A percentile compares a stretch with the other conserved stretches of the same genome.
Evolutionary conservation across 1,140 invertebrate genomes (phyloP).

Genomic region (Hyposmocoma kahamanoa): DNA sequence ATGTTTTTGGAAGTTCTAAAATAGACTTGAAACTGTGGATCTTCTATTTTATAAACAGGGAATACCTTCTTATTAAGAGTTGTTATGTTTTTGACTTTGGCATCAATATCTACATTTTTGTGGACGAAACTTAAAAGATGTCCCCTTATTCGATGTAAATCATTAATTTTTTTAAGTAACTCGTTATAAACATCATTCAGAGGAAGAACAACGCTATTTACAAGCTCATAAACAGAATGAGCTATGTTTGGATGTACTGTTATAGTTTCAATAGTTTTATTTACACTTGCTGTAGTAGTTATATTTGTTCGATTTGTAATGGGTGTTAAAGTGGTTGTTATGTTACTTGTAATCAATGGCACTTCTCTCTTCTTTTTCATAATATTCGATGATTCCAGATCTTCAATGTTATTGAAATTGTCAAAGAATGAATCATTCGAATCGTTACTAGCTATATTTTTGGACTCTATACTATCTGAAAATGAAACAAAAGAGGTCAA

Average conservation of each 20-base stretch:
- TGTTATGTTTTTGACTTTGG: no score
- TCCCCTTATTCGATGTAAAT: constrained; percentile 21
- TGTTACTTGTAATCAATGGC: not conserved
- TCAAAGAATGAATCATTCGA: no score
- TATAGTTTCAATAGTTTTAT: not conserved
- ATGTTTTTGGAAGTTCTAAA: constrained; percentile 11
- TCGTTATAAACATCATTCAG: constrained; percentile 23
- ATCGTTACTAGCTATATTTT: no score
- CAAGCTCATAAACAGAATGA: not conserved
- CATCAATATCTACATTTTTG: no score
- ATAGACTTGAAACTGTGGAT: not conserved
- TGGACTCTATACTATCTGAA: no score
- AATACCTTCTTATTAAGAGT: constrained; percentile 12
- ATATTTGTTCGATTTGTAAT: no score
- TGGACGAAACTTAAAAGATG: constrained; percentile 19
- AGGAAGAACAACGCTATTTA: constrained; percentile 14
- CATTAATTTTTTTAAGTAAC: constrained; percentile 27
- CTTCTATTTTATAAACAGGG: constrained; percentile 22
- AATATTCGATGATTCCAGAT: no score
- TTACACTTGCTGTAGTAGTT: no score
- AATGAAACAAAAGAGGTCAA: no score
- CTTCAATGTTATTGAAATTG: no score
- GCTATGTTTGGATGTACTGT: not conserved
- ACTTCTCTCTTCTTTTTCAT: not conserved
- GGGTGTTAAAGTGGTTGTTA: not conserved